Conservation (phyloP, 2,113 vertebrate genomes). For the Oxyruncus cristatus region DNA sequence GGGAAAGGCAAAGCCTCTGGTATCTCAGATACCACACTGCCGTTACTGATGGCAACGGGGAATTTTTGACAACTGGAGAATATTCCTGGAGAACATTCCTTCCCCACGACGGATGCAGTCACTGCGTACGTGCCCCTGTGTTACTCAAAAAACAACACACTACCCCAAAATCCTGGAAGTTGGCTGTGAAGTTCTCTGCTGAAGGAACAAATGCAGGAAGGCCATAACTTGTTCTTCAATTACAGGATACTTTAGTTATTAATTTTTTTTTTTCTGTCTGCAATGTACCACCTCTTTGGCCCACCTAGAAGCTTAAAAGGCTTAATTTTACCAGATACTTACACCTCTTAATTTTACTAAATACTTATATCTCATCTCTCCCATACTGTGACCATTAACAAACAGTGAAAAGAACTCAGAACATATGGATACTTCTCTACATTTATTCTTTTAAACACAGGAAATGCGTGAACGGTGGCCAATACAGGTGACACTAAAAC, state of each 20-base stretch:
- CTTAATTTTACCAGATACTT: not conserved
- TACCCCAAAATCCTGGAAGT: not conserved
- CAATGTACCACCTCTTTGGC: fast-evolving
- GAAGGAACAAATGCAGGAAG: not conserved
- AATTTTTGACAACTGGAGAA: not conserved
- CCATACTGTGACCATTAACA: not conserved
- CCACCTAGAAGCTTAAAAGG: not conserved
- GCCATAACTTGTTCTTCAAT: not conserved
- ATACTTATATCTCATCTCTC: not conserved
- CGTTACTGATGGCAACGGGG: not conserved
- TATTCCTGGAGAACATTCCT: not conserved
- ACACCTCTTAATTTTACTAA: not conserved
- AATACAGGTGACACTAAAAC: fast-evolving
- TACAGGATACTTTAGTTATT: not conserved
- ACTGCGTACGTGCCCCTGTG: fast-evolving
- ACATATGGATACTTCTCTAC: not conserved
- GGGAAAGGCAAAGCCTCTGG: not conserved
- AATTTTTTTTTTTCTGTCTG: not conserved
- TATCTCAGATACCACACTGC: not conserved
- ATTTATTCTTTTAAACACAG: not conserved
- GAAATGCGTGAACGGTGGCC: not conserved
- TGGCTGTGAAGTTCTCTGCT: not conserved
- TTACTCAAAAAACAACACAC: not conserved
- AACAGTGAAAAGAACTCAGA: not conserved
- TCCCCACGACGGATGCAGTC: fast-evolving